phyloP scores from a whole-genome alignment of 1,140 invertebrate genomes.

The Triops cancriformis region DNA sequence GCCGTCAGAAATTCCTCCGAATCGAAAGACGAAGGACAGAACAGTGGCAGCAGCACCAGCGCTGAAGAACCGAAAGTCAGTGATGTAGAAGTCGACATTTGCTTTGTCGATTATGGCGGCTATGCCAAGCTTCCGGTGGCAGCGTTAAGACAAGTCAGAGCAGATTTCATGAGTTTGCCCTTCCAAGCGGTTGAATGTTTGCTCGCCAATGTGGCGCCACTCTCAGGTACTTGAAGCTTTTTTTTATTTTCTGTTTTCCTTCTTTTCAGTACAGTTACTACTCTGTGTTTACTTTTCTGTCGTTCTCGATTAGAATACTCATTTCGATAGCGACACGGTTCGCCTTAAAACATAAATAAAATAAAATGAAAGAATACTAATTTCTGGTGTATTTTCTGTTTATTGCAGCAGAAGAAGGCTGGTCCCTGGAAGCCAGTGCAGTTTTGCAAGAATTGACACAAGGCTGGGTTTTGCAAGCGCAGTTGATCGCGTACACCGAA shows the following conservation, averaged over 20 bases:
- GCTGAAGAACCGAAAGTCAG: constrained; percentile 47
- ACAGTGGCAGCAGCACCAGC: constrained; percentile 20
- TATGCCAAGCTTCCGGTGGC: constrained; percentile 66
- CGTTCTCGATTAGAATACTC: constrained; percentile 33
- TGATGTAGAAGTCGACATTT: constrained; percentile 53
- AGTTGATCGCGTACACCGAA: constrained; percentile 71
- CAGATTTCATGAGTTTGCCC: constrained; percentile 83
- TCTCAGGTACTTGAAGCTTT: constrained; percentile 51
- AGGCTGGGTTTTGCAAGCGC: constrained; percentile 71
- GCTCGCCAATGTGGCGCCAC: constrained; percentile 76
- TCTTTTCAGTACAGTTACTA: no score
- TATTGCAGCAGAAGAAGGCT: constrained; percentile 39
- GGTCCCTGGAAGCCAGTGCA: constrained; percentile 63
- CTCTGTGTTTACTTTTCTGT: constrained; percentile 31
- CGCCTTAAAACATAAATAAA: no score
- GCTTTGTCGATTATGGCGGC: constrained; percentile 89
- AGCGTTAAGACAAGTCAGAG: constrained; percentile 72
- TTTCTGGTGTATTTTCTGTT: constrained; percentile 18
- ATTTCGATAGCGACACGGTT: no score
- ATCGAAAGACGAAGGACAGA: not conserved
- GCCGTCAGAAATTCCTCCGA: not conserved
- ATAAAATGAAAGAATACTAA: constrained; percentile 38
- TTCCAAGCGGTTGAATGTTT: constrained; percentile 94
- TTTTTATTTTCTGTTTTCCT: constrained; percentile 22
- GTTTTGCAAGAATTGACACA: constrained; percentile 66